phyloP scores from a whole-genome alignment of 2,113 vertebrate species.

The Aspidoscelis tigris region DNA sequence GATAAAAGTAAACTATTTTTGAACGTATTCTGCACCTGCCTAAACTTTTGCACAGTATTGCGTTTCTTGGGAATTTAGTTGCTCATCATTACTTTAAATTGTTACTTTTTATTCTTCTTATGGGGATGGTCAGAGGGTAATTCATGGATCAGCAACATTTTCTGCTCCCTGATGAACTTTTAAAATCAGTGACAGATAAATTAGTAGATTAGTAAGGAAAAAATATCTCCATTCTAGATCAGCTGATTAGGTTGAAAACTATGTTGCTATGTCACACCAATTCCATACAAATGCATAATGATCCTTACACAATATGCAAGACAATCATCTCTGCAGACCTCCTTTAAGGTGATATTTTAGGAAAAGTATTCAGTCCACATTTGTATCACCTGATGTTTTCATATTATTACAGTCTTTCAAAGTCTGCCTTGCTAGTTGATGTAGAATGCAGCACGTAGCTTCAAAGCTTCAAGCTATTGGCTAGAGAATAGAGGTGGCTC shows the following conservation, averaged over 20 bases:
- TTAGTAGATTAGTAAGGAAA: neutral
- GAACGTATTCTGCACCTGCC: too few species aligned
- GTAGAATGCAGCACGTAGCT: neutral
- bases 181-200: neutral
- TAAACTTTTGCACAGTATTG: too few species aligned
- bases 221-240: neutral
- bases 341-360: neutral
- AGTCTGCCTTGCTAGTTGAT: neutral
- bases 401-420: neutral
- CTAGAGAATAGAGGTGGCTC: neutral
- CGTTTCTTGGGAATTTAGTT: neutral
- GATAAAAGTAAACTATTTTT: neutral
- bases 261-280: neutral
- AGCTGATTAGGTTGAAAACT: neutral
- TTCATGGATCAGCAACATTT: neutral
- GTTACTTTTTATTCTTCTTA: neutral
- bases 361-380: neutral
- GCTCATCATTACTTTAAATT: slow-evolving; percentile 26
- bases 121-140: neutral
- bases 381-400: neutral
- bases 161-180: neutral
- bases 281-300: accelerated
- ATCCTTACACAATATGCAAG: neutral
- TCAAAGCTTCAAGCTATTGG: neutral
- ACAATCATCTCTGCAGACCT: too few species aligned